Evolutionary conservation across 2,888 invertebrate species (phyloP).

Genomic region (Eristalinus aeneus): DNA sequence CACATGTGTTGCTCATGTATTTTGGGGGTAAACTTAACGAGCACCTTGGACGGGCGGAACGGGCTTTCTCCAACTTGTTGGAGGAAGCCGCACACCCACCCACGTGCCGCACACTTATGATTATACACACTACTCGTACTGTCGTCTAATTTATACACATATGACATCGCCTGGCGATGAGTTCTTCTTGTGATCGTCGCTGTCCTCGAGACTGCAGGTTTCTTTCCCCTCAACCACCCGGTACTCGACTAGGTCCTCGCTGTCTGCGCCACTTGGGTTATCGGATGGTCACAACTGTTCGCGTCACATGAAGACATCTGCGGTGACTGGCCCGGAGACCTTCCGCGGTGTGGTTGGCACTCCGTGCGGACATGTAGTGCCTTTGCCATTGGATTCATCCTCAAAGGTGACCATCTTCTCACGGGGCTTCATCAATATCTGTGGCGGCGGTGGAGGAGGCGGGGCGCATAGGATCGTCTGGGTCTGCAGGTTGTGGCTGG

Average conservation of each 20-base stretch:
- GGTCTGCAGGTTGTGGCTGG: slow-evolving; percentile 76
- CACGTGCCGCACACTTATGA: slow-evolving; percentile 13
- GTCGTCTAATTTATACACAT: slow-evolving; percentile 76
- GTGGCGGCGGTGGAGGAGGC: slow-evolving; percentile 77
- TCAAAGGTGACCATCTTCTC: slow-evolving; percentile 92
- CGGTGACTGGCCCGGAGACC: slow-evolving; percentile 80
- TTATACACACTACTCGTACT: slow-evolving; percentile 5
- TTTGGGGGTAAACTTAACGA: slow-evolving; percentile 1
- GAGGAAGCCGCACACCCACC: not conserved
- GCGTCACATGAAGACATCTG: slow-evolving; percentile 92
- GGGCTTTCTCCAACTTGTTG: not conserved
- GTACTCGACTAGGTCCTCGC: slow-evolving; percentile 54
- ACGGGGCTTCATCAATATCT: slow-evolving; percentile 82
- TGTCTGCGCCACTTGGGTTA: slow-evolving; percentile 49
- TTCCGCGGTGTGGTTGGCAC: slow-evolving; percentile 80
- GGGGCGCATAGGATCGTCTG: slow-evolving; percentile 77
- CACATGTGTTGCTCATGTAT: slow-evolving; percentile 4
- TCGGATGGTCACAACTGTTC: slow-evolving; percentile 77
- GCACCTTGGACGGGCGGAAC: not conserved
- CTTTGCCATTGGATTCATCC: slow-evolving; percentile 83
- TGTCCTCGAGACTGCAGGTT: slow-evolving; percentile 52
- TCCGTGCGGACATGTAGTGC: slow-evolving; percentile 80
- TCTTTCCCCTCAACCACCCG: slow-evolving; percentile 73
- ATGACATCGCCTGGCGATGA: slow-evolving; percentile 80
- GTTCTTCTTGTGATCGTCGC: slow-evolving; percentile 75